Evolutionary conservation across 2,888 invertebrate genomes (phyloP), one percentile per base, ranked within the genome.

Genomic region (Liopterus haemorrhoidalis): DNA sequence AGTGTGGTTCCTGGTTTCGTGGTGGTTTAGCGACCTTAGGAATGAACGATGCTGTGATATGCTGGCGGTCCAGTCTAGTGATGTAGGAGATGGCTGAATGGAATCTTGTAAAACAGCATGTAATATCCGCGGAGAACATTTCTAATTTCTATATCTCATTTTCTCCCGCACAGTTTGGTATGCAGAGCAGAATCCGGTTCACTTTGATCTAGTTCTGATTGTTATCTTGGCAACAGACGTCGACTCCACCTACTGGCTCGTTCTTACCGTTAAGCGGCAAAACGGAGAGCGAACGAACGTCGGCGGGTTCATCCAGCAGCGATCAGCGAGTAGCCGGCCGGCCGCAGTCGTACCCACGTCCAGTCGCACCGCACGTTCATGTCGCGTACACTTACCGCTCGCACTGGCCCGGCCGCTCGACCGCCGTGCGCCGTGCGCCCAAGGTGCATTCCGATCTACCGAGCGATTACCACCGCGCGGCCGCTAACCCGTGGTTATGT

Each of bases 151-250:
- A 33, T 18, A 20, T 31, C 16, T n/a, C 16, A 25, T 24, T 38
- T 38, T 25, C 27, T 38, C 25, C 27, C 27, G 27, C 27, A 27
- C 16, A n/a, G 25, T 6, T 9, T 45, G 45, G 39, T 45, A 45
- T 45, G 45, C 45, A 45, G 38, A 45, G 33, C 27, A 45, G 45
- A 39, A 39, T 45, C 45, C 45, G 39, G 45, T 45, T 45, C 45
- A 31, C 38, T 45, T 45, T 45, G 45, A 45, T 45, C 45, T 45
- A 45, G 39, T 45, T 45, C 38, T 39, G 45, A 45, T 45, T 39
- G 45, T 45, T 39, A 39, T 39, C 33, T 41, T 28, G n/a, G n/a
- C n/a, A 28, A n/a, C 11, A 30, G 15, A 16, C 22, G 30, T n/a
- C n/a, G n/a, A 32, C 31, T 39, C 45, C 45, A 45, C 45, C 45